Base-by-base conservation (phyloP, 2,797 vertebrate genomes). In the Gymnoscopelus braueri region DNA sequence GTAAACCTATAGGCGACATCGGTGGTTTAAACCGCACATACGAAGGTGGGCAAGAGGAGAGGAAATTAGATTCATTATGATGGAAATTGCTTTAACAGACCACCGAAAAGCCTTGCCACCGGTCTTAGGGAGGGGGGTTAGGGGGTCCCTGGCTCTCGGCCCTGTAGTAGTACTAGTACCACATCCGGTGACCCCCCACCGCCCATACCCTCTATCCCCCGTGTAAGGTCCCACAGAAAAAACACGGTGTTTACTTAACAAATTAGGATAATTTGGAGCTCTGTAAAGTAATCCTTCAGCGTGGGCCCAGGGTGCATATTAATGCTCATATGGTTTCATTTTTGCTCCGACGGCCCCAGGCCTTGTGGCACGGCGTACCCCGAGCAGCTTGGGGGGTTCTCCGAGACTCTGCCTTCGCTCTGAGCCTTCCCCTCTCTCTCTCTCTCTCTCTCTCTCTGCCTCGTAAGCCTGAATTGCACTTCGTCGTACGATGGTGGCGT, bases 71-170 rank as follows among this genome's bases (percentile, higher is more conserved):
- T 81, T 85, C 73, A 79, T 95, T 94, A 94, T 88, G 86, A 92
- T 91, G 69, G 92, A 94, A 95, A 95, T 95, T 89, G 92, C 92
- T 95, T 94, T 94, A 94, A 90, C 95, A 96, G 94, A 94, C 91
- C 61, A 44, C 61, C 51, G 54, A 72, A 60, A 65, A 44, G 39
- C 39, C 39, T 44, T 44, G 39, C 39, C 39, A 44, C 39, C 39
- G 39, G 39, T 44, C 39, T 44, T 44, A 7, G 39, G 39, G 39
- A 35, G 64, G 65, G 59, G 13, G 63, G 68, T 72, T 69, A 69
- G 64, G 26, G 58, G 62, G 58, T 62, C 76, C 63, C 59, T 58
- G 65, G 67, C 58, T 59, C 63, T 24, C 32, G 57, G 53, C 23
- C 60, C 12, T 13, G 56, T 11, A 39, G 32, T 19, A 51, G 63